Evolutionary conservation across 2,797 vertebrate genomes (phyloP), one percentile per base, ranked within the genome.

Genomic region (Erpetoichthys calabaricus): DNA sequence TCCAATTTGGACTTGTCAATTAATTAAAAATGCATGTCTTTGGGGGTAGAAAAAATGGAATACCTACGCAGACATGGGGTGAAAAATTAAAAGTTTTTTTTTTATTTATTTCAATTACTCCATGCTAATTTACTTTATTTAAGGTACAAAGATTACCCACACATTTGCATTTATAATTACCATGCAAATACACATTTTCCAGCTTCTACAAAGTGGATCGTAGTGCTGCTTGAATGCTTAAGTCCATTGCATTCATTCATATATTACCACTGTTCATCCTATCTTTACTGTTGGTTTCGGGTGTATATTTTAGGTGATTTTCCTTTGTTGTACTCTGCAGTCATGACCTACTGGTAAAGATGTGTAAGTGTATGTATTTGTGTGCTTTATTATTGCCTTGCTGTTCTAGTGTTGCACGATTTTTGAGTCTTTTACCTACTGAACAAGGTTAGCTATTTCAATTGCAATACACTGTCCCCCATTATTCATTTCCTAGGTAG

Each of bases 401-500:
- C 63, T 66, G 59, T 63, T 65, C 65, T 67, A 68, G 71, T 70
- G 67, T 72, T 71, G 70, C 66, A 75, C 56, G 75, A 70, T 69
- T 64, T 77, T 67, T 54, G 68, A 65, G 63, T 63, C 66, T 59
- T 65, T 69, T 52, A 55, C 73, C 65, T 67, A 61, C 61, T 67
- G 70, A 78, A 58, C 68, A 65, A 66, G 72, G 61, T 57, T 59
- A 71, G 63, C 68, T 72, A 60, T 59, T 74, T 70, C 73, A 73
- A 66, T 66, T 67, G 69, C 73, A 63, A 66, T 63, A 61, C 60
- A 50, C 47, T 51, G 66, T 68, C 69, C 67, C 74, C 74, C 75
- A 75, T 80, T 78, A 75, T 78, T 82, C 76, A 80, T 57, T 56
- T 71, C 63, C 60, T 57, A 66, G 66, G 64, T 64, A 64, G 70